Evolutionary conservation across 2,888 invertebrate species (phyloP).

Genomic region (Diaphora mendica): DNA sequence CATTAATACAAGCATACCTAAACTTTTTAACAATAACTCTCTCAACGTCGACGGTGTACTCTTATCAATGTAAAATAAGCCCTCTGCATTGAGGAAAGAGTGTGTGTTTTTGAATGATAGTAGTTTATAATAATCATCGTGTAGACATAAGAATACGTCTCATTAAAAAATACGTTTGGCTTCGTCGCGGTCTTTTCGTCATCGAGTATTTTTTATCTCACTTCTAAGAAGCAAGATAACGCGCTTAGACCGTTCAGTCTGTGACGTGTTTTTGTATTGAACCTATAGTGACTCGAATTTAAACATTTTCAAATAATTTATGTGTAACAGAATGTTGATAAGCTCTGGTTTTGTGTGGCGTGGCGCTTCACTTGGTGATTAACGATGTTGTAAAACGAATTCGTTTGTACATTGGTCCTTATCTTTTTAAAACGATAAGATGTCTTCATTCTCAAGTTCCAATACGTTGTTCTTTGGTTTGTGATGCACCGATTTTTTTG

Average conservation of each 20-base stretch:
- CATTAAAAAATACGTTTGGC: slow-evolving; percentile 54
- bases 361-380: slow-evolving; percentile 52
- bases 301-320: slow-evolving; percentile 57
- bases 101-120: slow-evolving; percentile 18
- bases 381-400: slow-evolving; percentile 54
- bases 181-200: slow-evolving; percentile 60
- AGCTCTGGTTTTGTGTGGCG: slow-evolving; percentile 53
- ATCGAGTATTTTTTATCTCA: slow-evolving; percentile 61
- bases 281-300: slow-evolving; percentile 59
- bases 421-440: slow-evolving; percentile 50
- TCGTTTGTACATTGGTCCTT: slow-evolving; percentile 51
- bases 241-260: slow-evolving; percentile 54
- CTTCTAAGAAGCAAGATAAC: slow-evolving; percentile 73
- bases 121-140: slow-evolving; percentile 31
- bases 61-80: slow-evolving; percentile 1
- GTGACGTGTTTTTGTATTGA: slow-evolving; percentile 66
- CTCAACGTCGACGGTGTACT: not conserved
- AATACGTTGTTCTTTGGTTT: slow-evolving; percentile 43
- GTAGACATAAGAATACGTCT: slow-evolving; percentile 46
- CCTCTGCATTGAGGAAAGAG: not conserved
- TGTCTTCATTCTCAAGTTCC: slow-evolving; percentile 43
- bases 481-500: slow-evolving; percentile 51
- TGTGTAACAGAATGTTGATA: slow-evolving; percentile 57
- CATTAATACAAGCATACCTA: slow-evolving; percentile 9
- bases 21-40: slow-evolving; percentile 15